phyloP scores from a whole-genome alignment of 2,113 vertebrate genomes.

The Caranx ignobilis region DNA sequence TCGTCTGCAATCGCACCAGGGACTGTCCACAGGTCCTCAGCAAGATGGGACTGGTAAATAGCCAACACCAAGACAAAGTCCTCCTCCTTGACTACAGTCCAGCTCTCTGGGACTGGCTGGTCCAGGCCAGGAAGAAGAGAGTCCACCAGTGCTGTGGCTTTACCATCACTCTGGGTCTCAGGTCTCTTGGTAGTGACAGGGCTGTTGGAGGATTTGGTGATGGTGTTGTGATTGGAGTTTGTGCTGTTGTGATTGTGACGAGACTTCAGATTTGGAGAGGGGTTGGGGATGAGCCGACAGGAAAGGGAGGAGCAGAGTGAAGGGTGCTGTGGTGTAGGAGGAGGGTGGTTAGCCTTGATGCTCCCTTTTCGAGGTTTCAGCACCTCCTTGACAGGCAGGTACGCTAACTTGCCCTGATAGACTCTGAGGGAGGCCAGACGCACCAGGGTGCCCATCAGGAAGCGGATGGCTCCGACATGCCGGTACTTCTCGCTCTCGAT shows the following conservation, averaged over 20 bases:
- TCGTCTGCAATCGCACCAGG: constrained; percentile 85
- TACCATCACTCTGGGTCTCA: constrained; percentile 30
- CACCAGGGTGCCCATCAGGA: constrained; percentile 90
- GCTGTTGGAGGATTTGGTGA: constrained; percentile 35
- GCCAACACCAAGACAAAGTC: constrained; percentile 91
- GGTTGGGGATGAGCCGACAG: constrained; percentile 55
- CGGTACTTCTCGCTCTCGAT: constrained; percentile 95
- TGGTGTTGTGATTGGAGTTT: constrained; percentile 59
- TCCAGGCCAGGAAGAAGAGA: constrained; percentile 85
- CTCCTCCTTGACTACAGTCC: constrained; percentile 89
- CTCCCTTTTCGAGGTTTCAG: constrained; percentile 43
- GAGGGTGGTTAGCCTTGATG: background rate
- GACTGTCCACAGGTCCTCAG: constrained; percentile 87
- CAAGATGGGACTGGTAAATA: constrained; percentile 92
- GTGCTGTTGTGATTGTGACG: constrained; percentile 34
- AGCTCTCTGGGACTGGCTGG: constrained; percentile 89
- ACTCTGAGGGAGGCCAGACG: constrained; percentile 84
- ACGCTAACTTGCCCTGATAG: constrained; percentile 89
- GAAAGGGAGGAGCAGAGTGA: constrained; percentile 66
- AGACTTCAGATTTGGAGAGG: constrained; percentile 38
- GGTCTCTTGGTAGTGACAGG: constrained; percentile 36
- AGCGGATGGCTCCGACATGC: constrained; percentile 89
- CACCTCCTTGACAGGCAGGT: constrained; percentile 79
- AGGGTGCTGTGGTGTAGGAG: constrained; percentile 51
- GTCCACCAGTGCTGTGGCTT: constrained; percentile 71